Conservation (phyloP, 1,140 invertebrate genomes). For the Bombus huntii region DNA sequence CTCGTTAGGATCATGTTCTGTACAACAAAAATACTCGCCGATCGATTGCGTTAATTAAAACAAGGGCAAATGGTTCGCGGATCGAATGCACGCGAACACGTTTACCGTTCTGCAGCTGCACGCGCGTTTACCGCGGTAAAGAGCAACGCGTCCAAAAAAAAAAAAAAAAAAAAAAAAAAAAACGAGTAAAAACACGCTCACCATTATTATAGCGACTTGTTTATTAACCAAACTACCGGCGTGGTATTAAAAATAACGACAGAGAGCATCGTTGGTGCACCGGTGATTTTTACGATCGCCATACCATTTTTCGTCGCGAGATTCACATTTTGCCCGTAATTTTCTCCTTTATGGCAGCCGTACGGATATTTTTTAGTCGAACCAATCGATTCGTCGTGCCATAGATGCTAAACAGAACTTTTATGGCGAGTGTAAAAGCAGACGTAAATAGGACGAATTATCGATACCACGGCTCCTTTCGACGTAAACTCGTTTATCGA, state of each 20-base stretch:
- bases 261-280: neutral
- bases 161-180: no score
- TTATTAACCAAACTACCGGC: no score
- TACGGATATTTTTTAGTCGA: neutral
- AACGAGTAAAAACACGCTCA: neutral
- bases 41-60: constrained; percentile 36
- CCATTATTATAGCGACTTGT: neutral
- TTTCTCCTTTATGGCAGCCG: neutral
- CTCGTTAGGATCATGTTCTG: neutral
- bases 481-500: neutral
- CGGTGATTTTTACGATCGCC: constrained; percentile 20
- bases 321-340: neutral
- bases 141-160: no score
- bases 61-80: constrained; percentile 8
- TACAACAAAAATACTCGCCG: constrained; percentile 10
- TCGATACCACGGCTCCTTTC: neutral
- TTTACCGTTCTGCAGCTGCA: neutral
- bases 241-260: constrained; percentile 28
- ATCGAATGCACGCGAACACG: neutral
- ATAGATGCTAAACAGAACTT: neutral
- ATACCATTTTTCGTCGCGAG: no score
- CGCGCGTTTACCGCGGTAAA: neutral
- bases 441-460: neutral
- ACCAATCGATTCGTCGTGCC: neutral
- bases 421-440: neutral